phyloP scores from a whole-genome alignment of 1,140 invertebrate species.

The Ceratina australensis region DNA sequence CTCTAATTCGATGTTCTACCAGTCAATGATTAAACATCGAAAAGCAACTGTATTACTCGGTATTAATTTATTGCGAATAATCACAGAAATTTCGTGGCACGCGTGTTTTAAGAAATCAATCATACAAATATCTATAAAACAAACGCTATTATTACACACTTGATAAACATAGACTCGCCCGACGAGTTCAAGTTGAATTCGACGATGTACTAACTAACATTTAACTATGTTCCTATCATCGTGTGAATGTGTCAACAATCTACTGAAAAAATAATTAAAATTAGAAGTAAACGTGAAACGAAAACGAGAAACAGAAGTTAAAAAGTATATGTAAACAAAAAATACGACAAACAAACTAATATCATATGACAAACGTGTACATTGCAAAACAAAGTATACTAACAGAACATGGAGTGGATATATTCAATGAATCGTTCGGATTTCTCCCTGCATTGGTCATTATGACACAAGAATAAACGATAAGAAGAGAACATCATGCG shows the following conservation, averaged over 20 bases:
- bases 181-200: conserved; percentile 3
- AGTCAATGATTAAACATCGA: too few relatives aligned
- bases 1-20: too few relatives aligned
- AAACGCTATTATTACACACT: conserved; percentile 41
- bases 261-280: background rate
- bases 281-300: conserved; percentile 32
- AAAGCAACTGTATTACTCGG: background rate
- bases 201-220: conserved; percentile 48
- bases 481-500: conserved; percentile 59
- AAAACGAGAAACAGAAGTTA: background rate
- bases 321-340: conserved; percentile 24
- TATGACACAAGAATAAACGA: conserved; percentile 47
- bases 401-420: conserved; percentile 69
- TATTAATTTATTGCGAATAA: background rate
- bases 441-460: conserved; percentile 41
- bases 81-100: conserved; percentile 30
- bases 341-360: conserved; percentile 18
- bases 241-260: conserved; percentile 33
- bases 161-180: conserved; percentile 21
- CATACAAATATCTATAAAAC: conserved; percentile 23
- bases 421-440: conserved; percentile 58
- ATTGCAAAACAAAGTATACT: conserved; percentile 67
- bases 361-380: conserved; percentile 55
- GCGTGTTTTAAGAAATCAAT: conserved; percentile 29
- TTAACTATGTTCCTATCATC: conserved; percentile 40